phyloP scores from a whole-genome alignment of 1,140 invertebrate genomes.

The Homarus americanus region DNA sequence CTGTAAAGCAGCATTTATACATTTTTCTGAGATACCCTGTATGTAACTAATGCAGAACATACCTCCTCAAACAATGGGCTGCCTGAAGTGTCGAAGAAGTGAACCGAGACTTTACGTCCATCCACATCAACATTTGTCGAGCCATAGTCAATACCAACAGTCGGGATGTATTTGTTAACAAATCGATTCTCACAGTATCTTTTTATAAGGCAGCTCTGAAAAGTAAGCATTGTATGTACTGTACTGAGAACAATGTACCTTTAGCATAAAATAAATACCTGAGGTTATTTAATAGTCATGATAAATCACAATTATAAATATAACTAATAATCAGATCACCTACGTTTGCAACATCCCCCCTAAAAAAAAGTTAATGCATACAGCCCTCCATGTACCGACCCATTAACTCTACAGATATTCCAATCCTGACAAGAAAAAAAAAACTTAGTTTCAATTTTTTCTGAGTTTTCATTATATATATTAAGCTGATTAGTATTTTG shows the following conservation, averaged over 20 bases:
- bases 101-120: slow-evolving; percentile 78
- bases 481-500: too few relatives aligned
- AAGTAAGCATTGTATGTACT: background rate
- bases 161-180: slow-evolving; percentile 80
- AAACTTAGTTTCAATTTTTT: too few relatives aligned
- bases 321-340: background rate
- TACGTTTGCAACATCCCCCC: too few relatives aligned
- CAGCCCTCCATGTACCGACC: too few relatives aligned
- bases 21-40: too few relatives aligned
- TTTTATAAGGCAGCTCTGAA: slow-evolving; percentile 80
- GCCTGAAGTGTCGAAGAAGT: slow-evolving; percentile 81
- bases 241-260: background rate
- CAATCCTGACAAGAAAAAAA: too few relatives aligned
- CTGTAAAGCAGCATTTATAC: too few relatives aligned
- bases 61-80: slow-evolving; percentile 80
- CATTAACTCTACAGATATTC: too few relatives aligned
- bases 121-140: slow-evolving; percentile 79
- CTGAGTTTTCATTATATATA: too few relatives aligned
- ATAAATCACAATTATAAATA: background rate
- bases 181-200: slow-evolving; percentile 81
- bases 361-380: too few relatives aligned
- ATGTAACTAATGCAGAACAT: background rate
- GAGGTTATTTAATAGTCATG: background rate
- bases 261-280: background rate
- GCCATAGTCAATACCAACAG: slow-evolving; percentile 81